Conservation (phyloP, 2,113 vertebrate species). For the Ptilonorhynchus violaceus region DNA sequence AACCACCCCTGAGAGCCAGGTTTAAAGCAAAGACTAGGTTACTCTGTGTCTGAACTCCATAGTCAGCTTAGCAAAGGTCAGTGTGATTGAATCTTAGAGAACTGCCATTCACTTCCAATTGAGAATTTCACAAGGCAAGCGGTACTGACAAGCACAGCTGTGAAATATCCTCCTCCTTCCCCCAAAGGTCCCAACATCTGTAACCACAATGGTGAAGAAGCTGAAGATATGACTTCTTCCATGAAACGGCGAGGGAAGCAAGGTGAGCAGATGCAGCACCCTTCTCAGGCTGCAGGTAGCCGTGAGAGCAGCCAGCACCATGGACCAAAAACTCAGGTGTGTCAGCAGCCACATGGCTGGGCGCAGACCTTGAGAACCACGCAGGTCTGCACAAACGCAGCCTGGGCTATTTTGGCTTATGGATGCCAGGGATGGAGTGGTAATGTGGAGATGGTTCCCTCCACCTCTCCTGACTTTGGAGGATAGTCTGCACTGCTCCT, state of each 20-base stretch:
- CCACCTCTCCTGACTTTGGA: background rate
- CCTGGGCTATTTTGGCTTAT: background rate
- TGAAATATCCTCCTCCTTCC: background rate
- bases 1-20: background rate
- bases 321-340: background rate
- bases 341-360: background rate
- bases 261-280: background rate
- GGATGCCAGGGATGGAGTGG: background rate
- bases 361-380: background rate
- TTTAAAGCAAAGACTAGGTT: background rate
- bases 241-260: background rate
- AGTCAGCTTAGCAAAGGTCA: background rate
- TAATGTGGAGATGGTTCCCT: background rate
- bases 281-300: background rate
- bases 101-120: background rate
- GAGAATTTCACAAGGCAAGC: background rate
- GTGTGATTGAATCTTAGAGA: background rate
- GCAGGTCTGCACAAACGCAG: background rate
- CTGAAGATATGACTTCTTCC: background rate
- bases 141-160: background rate
- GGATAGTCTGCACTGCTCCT: background rate
- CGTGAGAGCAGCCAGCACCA: background rate
- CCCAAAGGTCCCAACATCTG: background rate
- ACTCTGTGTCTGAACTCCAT: fast-evolving
- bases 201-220: background rate